Evolutionary conservation across 64 coral and sea anemone species (phyloP), one percentile per base, ranked within the genome.

Genomic region (Pocillopora verrucosa): DNA sequence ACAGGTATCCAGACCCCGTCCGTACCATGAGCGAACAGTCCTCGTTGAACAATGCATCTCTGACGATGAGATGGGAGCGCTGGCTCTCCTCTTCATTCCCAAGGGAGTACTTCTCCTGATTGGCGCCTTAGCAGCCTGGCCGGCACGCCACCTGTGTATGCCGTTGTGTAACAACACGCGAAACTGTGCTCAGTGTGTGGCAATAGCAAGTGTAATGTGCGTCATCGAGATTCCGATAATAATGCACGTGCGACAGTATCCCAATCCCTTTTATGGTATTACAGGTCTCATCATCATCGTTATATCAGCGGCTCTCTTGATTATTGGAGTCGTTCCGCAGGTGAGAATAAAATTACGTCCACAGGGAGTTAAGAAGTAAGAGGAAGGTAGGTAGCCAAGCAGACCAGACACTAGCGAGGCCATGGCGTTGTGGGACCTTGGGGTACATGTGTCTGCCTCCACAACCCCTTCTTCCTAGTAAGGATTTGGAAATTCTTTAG

Each of bases 141-240:
- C 82, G 51, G 82, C 82, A 15, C 82, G 82, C 22, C 82, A 65
- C 14, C 57, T 85, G n/a, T 85, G 64, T 72, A 72, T 85, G 9
- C 82, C 82, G 36, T 85, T 85, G 24, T 85, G 82, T 85, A 85
- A 85, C 82, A 85, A 85, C 65, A 85, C 82, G 56, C 82, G 82
- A 85, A 56, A 85, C 22, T 85, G 82, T 36, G 20, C 64, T 4
- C 82, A 72, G 0, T 85, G 82, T 72, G 10, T 85, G 36, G 19
- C 10, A 41, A 72, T 85, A 85, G 63, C 82, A 70, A n/a, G 63
- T 3, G 65, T 85, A 17, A 72, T 85, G 82, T 72, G 82, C 22
- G 72, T 72, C 37, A 85, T 85, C 13, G 82, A 85, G 82, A 41
- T 65, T 26, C 82, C 64, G 11, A 72, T 85, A 11, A 85, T 85